Conservation (phyloP, 2,797 vertebrate genomes). For the Lates japonicus region DNA sequence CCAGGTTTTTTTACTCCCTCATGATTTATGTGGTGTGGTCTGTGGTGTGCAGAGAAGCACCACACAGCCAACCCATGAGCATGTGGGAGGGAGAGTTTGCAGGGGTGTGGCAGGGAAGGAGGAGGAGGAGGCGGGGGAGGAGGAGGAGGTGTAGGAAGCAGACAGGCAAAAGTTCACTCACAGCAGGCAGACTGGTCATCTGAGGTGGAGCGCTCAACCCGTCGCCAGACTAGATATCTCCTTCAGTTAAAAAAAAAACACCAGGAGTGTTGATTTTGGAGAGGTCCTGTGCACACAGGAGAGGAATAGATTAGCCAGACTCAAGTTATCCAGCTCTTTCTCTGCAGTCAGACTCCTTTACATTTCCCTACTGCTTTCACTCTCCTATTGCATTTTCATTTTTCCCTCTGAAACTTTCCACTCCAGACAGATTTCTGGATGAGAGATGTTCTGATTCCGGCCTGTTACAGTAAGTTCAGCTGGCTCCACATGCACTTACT, state of each 20-base stretch:
- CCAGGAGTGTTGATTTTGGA: constrained; percentile 75
- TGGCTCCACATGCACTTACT: constrained; percentile 57
- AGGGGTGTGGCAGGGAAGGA: constrained; percentile 29
- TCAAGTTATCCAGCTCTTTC: constrained; percentile 14
- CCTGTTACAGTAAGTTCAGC: constrained; percentile 50
- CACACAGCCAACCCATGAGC: constrained; percentile 30
- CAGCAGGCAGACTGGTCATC: constrained; percentile 58
- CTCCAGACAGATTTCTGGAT: constrained; percentile 20
- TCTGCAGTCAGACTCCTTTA: constrained; percentile 1
- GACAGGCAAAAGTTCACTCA: constrained; percentile 73
- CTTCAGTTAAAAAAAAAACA: constrained; percentile 45
- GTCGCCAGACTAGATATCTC: constrained; percentile 60
- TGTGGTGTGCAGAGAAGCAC: constrained; percentile 35
- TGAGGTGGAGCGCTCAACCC: constrained; percentile 34
- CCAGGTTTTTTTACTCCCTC: constrained; percentile 29
- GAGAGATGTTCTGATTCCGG: constrained; percentile 3
- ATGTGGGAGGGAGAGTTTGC: constrained; percentile 28
- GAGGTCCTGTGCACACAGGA: constrained; percentile 55
- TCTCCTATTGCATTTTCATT: neutral
- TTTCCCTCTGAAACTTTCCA: constrained; percentile 9
- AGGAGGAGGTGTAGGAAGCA: constrained; percentile 38
- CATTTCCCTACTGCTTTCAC: constrained; percentile 7
- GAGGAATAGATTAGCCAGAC: constrained; percentile 54
- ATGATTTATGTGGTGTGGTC: constrained; percentile 68
- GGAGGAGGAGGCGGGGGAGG: constrained; percentile 18